phyloP scores from a whole-genome alignment of 2,113 vertebrate genomes.

The Myanophis thanlyinensis region DNA sequence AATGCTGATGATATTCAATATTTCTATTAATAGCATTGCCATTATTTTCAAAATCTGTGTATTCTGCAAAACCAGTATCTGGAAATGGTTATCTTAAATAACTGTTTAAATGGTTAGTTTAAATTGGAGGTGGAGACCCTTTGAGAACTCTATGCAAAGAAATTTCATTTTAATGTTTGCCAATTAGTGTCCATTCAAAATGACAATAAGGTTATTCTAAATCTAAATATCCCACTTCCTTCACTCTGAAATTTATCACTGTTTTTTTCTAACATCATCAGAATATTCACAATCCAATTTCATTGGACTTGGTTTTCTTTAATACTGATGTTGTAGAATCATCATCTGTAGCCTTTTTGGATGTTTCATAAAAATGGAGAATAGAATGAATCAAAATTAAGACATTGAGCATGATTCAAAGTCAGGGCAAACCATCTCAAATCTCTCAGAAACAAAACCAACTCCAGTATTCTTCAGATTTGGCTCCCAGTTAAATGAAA shows the following conservation, averaged over 20 bases:
- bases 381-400: not conserved
- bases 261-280: not conserved
- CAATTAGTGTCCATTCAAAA: no score
- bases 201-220: no score
- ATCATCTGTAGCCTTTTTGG: not conserved
- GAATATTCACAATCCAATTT: not conserved
- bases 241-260: not conserved
- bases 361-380: not conserved
- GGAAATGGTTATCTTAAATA: not conserved
- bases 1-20: not conserved
- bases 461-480: not conserved
- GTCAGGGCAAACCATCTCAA: not conserved
- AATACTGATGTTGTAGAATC: not conserved
- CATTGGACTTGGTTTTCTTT: not conserved
- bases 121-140: no score
- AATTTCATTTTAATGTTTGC: no score
- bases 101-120: no score
- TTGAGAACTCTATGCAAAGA: no score
- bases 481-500: not conserved
- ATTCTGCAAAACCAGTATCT: not conserved
- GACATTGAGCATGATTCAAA: rapidly evolving
- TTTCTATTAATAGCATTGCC: not conserved
- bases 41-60: not conserved
- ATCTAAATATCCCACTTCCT: no score
- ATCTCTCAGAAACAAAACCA: not conserved